These are phyloP conservation scores for Mus spretus DNA, from an alignment of 2,797 vertebrate genomes.

Conservation along the genomic window DNA sequence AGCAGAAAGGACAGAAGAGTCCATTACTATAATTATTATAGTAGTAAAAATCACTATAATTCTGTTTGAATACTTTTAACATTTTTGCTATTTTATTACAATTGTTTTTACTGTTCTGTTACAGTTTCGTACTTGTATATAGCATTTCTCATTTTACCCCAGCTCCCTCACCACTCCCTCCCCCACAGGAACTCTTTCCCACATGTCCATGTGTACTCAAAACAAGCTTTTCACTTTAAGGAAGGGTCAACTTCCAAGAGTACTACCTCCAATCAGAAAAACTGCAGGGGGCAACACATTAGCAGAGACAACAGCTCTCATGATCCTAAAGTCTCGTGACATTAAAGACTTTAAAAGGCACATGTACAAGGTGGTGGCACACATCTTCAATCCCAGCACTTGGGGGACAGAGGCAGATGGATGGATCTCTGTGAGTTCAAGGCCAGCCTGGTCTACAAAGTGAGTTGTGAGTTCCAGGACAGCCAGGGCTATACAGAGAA, in stretches of 20 bases:
- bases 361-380: not conserved
- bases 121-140: not conserved
- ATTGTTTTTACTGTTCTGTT: not conserved
- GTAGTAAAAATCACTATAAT: not conserved
- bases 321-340: not conserved
- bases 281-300: not conserved
- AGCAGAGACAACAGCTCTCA: constrained; percentile 21
- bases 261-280: not conserved
- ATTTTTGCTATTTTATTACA: not conserved
- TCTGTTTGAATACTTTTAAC: not conserved
- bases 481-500: not conserved
- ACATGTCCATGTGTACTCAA: not conserved
- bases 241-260: not conserved
- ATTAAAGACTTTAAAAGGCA: not conserved
- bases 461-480: not conserved
- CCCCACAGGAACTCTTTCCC: no score
- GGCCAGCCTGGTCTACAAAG: not conserved
- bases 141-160: no score
- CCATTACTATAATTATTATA: not conserved
- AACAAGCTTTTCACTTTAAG: constrained; percentile 30
- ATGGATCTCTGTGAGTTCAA: not conserved
- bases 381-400: not conserved
- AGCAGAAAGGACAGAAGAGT: constrained; percentile 8
- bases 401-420: not conserved
- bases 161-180: not conserved